Conservation (phyloP, 1,140 invertebrate species). For the Philotrypesis tridentata region DNA sequence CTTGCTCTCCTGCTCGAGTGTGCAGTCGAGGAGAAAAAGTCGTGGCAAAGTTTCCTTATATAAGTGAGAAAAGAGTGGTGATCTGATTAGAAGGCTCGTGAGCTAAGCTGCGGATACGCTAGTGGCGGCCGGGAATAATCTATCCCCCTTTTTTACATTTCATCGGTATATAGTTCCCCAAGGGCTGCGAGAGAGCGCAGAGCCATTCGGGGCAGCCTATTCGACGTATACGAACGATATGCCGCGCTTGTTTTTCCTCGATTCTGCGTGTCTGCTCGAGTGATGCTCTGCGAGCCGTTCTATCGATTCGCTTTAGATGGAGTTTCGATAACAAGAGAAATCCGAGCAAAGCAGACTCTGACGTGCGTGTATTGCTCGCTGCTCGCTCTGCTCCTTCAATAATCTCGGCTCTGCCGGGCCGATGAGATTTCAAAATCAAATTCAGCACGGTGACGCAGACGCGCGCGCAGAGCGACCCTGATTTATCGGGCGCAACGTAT, state of each 20-base stretch:
- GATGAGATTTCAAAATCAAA: background rate
- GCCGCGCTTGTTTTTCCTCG: constrained; percentile 31
- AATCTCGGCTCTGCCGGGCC: background rate
- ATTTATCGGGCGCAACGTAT: too few species aligned
- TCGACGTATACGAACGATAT: constrained; percentile 22
- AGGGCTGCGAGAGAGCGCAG: too few species aligned
- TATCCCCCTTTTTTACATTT: constrained; percentile 34
- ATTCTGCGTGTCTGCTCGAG: constrained; percentile 6
- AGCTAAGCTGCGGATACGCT: background rate
- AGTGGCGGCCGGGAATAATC: constrained; percentile 5
- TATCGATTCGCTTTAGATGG: constrained; percentile 47
- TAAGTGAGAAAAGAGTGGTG: constrained; percentile 23
- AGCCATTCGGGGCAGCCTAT: background rate
- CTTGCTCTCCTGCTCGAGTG: background rate
- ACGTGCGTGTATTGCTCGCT: background rate
- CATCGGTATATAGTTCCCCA: background rate
- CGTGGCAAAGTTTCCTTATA: background rate
- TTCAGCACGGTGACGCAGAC: too few species aligned
- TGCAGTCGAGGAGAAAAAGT: background rate
- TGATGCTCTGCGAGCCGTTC: background rate
- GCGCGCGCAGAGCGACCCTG: too few species aligned
- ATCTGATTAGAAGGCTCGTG: constrained; percentile 14
- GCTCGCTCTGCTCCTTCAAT: background rate
- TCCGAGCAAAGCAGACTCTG: constrained; percentile 23
- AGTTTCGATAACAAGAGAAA: constrained; percentile 20